Evolutionary conservation across 1,140 invertebrate species (phyloP).

Genomic region (Caenorhabditis tropicalis): DNA sequence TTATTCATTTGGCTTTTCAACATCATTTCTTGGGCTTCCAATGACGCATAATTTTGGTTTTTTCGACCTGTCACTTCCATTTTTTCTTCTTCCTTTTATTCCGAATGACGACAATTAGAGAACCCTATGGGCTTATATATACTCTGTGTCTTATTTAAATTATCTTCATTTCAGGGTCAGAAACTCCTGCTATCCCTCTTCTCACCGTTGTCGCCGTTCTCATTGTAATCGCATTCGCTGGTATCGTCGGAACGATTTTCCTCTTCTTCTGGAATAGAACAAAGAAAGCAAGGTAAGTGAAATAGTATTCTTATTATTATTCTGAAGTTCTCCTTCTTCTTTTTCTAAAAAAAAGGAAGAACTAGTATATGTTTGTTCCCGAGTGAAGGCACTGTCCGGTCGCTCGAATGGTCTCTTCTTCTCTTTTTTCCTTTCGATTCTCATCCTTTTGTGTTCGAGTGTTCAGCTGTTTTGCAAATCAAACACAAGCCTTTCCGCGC

Average conservation of each 20-base stretch:
- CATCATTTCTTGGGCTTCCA: neutral
- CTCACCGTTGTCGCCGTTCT: constrained; percentile 58
- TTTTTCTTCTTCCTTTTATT: neutral
- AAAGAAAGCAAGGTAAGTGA: constrained; percentile 60
- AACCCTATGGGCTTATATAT: no score
- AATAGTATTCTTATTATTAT: neutral
- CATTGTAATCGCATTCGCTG: constrained; percentile 52
- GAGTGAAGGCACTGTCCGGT: neutral
- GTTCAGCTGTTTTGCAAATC: constrained; percentile 45
- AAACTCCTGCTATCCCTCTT: constrained; percentile 50
- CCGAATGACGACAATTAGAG: constrained; percentile 31
- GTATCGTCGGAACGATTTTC: constrained; percentile 49
- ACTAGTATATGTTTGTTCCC: constrained; percentile 36
- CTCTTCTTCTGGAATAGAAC: constrained; percentile 56
- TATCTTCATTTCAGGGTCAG: constrained; percentile 61
- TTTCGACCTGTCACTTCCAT: constrained; percentile 14
- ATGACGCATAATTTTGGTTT: neutral
- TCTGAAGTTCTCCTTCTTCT: neutral
- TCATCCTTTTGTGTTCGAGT: constrained; percentile 44
- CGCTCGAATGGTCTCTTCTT: neutral
- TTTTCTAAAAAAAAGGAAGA: neutral
- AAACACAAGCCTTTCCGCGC: constrained; percentile 32
- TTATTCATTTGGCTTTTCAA: neutral
- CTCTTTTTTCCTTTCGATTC: neutral
- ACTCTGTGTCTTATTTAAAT: no score